Conservation (phyloP, 2,797 vertebrate genomes). For the Rhinichthys osculus region DNA sequence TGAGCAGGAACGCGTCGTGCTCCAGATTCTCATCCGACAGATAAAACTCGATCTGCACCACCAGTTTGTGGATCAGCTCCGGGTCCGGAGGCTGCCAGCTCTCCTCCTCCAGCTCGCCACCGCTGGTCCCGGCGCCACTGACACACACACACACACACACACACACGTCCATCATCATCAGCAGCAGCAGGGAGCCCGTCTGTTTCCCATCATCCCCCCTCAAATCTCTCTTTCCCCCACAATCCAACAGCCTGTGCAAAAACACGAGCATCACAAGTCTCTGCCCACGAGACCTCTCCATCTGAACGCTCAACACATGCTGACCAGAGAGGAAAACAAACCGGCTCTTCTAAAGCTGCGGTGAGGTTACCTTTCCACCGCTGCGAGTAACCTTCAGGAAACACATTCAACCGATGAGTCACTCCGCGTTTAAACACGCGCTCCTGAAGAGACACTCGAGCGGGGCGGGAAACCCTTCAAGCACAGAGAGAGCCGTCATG, state of each 20-base stretch:
- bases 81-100: constrained; percentile 92
- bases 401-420: constrained; percentile 54
- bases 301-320: constrained; percentile 66
- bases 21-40: constrained; percentile 97
- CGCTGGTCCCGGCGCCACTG: constrained; percentile 84
- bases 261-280: constrained; percentile 44
- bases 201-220: constrained; percentile 29
- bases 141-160: constrained; percentile 56
- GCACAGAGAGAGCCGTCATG: constrained; percentile 31
- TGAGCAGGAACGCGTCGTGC: constrained; percentile 95
- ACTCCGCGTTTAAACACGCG: constrained; percentile 12
- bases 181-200: constrained; percentile 20
- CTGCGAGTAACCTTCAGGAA: constrained; percentile 34
- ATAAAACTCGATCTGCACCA: constrained; percentile 95
- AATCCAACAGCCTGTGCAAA: constrained; percentile 46
- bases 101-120: constrained; percentile 90
- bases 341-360: not conserved
- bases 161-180: not conserved
- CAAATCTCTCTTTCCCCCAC: constrained; percentile 34
- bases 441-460: not conserved
- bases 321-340: not conserved
- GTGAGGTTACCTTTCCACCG: not conserved
- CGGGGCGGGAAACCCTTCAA: constrained; percentile 29
- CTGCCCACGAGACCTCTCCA: constrained; percentile 70
- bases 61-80: constrained; percentile 89